Conservation (phyloP, 1,140 invertebrate species). For the Drosophila bipectinata region DNA sequence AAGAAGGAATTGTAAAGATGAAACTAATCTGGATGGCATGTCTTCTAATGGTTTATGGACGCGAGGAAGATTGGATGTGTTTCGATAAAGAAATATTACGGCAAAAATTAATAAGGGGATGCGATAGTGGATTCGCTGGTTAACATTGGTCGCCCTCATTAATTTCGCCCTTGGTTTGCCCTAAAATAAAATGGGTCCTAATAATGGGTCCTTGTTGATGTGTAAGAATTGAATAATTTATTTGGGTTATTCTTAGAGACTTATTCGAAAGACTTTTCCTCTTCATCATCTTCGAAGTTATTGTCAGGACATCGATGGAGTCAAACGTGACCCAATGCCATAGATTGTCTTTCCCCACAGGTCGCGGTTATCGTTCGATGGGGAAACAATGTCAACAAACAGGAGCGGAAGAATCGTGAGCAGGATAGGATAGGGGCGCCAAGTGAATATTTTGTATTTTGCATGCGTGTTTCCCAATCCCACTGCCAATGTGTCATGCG, state of each 20-base stretch:
- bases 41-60: no score
- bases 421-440: conserved; percentile 18
- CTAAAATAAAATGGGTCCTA: no score
- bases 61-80: no score
- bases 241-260: neutral
- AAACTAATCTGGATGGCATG: no score
- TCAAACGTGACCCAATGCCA: conserved; percentile 48
- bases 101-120: no score
- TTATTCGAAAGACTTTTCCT: neutral
- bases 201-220: no score
- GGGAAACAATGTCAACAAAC: conserved; percentile 50
- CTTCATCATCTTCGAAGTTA: neutral
- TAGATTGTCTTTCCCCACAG: neutral
- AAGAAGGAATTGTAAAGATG: no score
- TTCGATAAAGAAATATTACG: no score
- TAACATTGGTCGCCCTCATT: no score
- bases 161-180: no score
- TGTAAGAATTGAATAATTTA: neutral
- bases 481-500: no score
- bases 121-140: no score
- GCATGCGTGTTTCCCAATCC: conserved; percentile 55
- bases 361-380: conserved; percentile 14
- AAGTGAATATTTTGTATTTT: conserved; percentile 64
- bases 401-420: conserved; percentile 24
- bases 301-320: conserved; percentile 29